A percentile compares a stretch with the other conserved stretches of the same genome.
phyloP scores from a whole-genome alignment of 2,113 vertebrate species.

The Dipodomys ordii region DNA sequence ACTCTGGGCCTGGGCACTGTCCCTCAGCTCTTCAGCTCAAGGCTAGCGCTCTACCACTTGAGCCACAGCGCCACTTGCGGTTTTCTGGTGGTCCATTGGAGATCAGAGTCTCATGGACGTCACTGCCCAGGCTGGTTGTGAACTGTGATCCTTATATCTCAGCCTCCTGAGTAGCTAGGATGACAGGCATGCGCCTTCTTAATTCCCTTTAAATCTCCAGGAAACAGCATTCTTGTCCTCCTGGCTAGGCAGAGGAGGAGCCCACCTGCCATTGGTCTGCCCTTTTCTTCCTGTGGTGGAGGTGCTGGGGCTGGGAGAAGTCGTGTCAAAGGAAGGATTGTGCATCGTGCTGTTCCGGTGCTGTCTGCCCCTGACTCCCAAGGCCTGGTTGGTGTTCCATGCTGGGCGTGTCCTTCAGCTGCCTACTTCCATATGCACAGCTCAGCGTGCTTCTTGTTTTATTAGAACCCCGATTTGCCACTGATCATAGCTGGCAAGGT shows the following conservation, averaged over 20 bases:
- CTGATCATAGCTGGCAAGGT: slow-evolving; percentile 13
- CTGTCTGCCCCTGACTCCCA: background rate
- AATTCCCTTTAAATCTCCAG: background rate
- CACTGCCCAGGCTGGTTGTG: too few species aligned
- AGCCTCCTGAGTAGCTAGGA: too few species aligned
- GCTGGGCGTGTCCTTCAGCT: background rate
- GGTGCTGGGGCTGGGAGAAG: background rate
- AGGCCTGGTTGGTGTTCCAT: background rate
- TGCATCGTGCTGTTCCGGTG: background rate
- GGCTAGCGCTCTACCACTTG: too few species aligned
- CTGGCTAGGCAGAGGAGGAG: background rate
- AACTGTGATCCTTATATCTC: too few species aligned
- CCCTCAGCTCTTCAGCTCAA: too few species aligned
- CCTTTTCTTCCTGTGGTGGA: background rate
- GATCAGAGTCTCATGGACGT: too few species aligned
- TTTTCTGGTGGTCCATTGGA: too few species aligned
- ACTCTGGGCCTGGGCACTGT: too few species aligned
- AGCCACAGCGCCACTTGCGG: too few species aligned
- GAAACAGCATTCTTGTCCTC: background rate
- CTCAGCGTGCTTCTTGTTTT: slow-evolving; percentile 2
- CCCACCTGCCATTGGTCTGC: background rate
- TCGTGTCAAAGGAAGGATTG: too few species aligned
- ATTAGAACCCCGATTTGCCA: background rate
- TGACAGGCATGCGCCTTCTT: too few species aligned
- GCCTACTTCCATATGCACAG: background rate